phyloP scores from a whole-genome alignment of 2,113 vertebrate species.

The Oophaga pumilio region DNA sequence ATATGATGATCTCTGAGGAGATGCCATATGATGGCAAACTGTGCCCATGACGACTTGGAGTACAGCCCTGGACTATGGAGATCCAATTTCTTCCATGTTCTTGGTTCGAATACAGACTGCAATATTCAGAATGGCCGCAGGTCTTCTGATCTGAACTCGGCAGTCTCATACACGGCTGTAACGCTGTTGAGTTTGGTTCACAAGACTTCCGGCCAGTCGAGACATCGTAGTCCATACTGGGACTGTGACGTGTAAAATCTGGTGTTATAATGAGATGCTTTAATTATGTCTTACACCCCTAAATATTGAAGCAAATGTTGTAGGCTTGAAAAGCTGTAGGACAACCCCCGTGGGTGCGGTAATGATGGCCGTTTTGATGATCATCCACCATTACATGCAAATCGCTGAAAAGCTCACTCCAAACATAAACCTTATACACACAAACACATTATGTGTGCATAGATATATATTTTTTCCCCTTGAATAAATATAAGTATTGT shows the following conservation, averaged over 20 bases:
- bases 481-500: background rate
- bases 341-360: background rate
- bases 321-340: background rate
- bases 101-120: background rate
- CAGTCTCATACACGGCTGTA: too few species aligned
- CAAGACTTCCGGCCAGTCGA: too few species aligned
- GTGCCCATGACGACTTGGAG: background rate
- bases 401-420: background rate
- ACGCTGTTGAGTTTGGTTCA: too few species aligned
- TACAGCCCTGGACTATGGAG: background rate
- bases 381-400: background rate
- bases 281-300: background rate
- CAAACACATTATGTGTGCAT: too few species aligned
- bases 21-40: background rate
- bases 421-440: background rate
- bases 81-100: background rate
- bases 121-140: too few species aligned
- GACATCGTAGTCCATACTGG: too few species aligned
- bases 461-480: background rate
- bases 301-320: background rate
- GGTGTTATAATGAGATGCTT: background rate
- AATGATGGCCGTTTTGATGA: background rate
- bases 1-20: background rate
- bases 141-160: too few species aligned
- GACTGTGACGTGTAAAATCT: too few species aligned